These are phyloP conservation scores for Drosophila burlai DNA, from an alignment of 1,140 invertebrate genomes.

Conservation along the genomic window DNA sequence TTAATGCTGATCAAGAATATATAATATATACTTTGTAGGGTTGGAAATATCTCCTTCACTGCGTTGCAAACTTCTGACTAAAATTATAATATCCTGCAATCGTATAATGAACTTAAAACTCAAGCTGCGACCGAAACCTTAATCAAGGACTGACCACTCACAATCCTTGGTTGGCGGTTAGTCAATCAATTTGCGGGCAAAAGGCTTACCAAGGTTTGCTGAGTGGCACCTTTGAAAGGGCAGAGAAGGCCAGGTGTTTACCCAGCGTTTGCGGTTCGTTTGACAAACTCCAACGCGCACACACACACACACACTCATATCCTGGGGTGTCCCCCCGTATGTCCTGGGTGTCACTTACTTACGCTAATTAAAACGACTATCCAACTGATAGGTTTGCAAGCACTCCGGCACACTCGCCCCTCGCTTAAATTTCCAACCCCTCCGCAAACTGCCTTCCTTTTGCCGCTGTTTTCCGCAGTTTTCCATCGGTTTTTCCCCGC, in stretches of 20 bases:
- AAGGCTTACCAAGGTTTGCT: not conserved
- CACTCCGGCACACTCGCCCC: constrained; percentile 1
- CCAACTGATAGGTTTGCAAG: constrained; percentile 15
- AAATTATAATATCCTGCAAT: no score
- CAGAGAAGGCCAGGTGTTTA: constrained; percentile 61
- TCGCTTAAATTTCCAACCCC: not conserved
- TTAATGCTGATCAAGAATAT: no score
- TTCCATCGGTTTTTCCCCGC: constrained; percentile 3
- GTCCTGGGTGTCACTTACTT: constrained; percentile 70
- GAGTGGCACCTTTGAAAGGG: constrained; percentile 3
- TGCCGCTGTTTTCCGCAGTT: constrained; percentile 24
- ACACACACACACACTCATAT: not conserved
- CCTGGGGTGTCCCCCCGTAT: not conserved
- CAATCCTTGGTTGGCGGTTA: not conserved
- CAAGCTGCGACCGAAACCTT: not conserved
- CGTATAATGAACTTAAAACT: not conserved
- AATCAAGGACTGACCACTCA: constrained; percentile 7
- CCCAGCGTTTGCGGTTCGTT: constrained; percentile 63
- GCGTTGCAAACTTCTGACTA: no score
- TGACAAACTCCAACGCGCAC: constrained; percentile 34
- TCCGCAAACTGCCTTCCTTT: not conserved
- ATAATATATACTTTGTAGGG: no score
- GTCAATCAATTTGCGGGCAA: constrained; percentile 11
- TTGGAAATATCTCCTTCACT: no score
- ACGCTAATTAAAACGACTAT: constrained; percentile 74